Evolutionary conservation across 2,797 vertebrate species (phyloP), one percentile per base, ranked within the genome.

Genomic region (Xyrichtys novacula): DNA sequence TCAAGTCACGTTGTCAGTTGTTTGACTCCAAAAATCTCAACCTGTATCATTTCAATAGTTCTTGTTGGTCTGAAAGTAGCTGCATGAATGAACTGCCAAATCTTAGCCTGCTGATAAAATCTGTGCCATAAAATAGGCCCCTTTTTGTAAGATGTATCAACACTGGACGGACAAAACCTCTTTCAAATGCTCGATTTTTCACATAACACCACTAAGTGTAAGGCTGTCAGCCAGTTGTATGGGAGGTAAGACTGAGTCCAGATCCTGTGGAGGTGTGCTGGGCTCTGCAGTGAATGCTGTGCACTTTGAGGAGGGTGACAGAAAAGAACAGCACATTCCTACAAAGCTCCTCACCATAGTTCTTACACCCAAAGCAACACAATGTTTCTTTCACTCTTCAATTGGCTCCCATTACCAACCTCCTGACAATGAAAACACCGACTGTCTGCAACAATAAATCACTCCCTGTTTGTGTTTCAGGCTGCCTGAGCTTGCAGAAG

Each of bases 371-470:
- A 79, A 61, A 77, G 76, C 78, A 57, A 28, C 72, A 79, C 80
- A 74, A 52, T 72, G 83, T 80, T 87, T 87, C 77, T 74, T 76
- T 85, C 83, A 77, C 70, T 84, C 81, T 75, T 85, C 81, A 70
- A 71, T 64, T 67, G 83, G 77, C 81, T 83, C 78, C 75, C 52
- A 74, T 83, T 82, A 85, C 64, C 69, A 46, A 50, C 68, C 71
- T 65, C 69, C 70, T 83, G 83, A 88, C 85, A 81, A 72, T 47
- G 73, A 78, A 81, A 87, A 80, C 84, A 76, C 88, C 49, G 71
- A 54, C 74, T 83, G 85, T 76, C 80, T 82, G 81, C 70, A 56
- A 20, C 81, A 63, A 78, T 86, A 88, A 81, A 84, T 86, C 85
- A 78, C 69, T 62, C 32, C 58, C 50, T 40, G 75, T 64, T 76